These are phyloP conservation scores for Buceros bicornis DNA, from an alignment of 2,797 vertebrate genomes.

Conservation along the genomic window DNA sequence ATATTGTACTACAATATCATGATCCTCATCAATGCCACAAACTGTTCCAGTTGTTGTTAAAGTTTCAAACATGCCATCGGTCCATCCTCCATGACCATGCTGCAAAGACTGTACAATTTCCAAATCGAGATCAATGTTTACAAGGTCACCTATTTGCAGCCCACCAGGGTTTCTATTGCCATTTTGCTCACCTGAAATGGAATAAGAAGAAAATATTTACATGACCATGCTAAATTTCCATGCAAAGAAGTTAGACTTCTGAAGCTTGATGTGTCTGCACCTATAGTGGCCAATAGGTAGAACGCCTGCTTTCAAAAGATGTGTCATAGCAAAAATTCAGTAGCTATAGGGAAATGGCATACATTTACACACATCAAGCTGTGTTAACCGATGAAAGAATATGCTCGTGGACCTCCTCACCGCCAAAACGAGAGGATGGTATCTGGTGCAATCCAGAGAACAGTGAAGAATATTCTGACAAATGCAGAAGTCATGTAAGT, in stretches of 20 bases:
- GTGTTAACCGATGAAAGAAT: not conserved
- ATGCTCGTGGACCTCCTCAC: not conserved
- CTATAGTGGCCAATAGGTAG: not conserved
- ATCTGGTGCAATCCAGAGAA: not conserved
- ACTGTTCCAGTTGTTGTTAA: conserved; percentile 98
- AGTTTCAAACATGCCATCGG: conserved; percentile 99
- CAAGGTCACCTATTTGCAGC: conserved; percentile 96
- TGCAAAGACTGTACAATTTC: conserved; percentile 99
- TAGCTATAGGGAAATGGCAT: not conserved
- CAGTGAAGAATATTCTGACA: not conserved
- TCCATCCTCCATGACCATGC: conserved; percentile 98
- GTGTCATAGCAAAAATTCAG: not conserved
- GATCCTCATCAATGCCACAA: conserved; percentile 98
- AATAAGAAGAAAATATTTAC: not conserved
- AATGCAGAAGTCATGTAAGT: not conserved
- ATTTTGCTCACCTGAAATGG: conserved; percentile 93
- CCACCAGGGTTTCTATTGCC: conserved; percentile 98
- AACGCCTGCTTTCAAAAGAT: not conserved
- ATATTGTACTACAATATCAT: conserved; percentile 98
- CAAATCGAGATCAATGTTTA: conserved; percentile 97
- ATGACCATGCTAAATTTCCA: not conserved
- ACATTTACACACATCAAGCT: not conserved
- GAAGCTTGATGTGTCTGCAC: not conserved
- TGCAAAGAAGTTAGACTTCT: not conserved
- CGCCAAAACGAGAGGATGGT: not conserved